A percentile compares a stretch with the other conserved stretches of the same genome.
phyloP scores from a whole-genome alignment of 1,140 invertebrate species.

The Cydia pomonella region DNA sequence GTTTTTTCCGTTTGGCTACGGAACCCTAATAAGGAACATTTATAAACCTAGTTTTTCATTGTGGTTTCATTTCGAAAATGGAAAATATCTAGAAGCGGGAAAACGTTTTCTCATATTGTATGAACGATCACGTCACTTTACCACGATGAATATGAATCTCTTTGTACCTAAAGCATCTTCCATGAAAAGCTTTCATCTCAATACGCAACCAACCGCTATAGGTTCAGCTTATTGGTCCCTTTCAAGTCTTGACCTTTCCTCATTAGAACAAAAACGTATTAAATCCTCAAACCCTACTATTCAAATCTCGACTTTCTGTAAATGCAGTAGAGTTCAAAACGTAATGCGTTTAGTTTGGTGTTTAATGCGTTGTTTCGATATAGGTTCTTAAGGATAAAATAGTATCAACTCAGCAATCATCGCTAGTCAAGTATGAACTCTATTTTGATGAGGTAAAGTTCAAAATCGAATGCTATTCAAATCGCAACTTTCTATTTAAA shows the following conservation, averaged over 20 bases:
- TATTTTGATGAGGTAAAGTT: neutral
- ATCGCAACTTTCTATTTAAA: neutral
- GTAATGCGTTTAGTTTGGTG: neutral
- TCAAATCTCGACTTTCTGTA: neutral
- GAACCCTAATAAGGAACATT: no score
- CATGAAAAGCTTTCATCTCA: neutral
- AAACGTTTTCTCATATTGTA: no score
- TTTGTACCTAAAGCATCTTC: neutral
- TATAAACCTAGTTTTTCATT: no score
- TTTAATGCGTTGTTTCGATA: neutral
- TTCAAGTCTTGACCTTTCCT: conserved; percentile 1
- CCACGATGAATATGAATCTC: no score
- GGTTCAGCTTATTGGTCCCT: conserved; percentile 18
- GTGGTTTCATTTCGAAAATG: no score
- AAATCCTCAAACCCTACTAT: neutral
- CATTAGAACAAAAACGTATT: neutral
- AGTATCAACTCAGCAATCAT: neutral
- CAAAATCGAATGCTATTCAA: neutral
- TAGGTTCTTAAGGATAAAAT: neutral
- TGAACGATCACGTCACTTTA: no score
- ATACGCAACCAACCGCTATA: conserved; percentile 13
- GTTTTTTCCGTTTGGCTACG: no score
- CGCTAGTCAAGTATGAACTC: neutral
- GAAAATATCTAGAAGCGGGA: no score
- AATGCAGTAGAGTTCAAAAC: neutral